Evolutionary conservation across 2,888 invertebrate species (phyloP), one percentile per base, ranked within the genome.

Genomic region (Drosophila barbarae): DNA sequence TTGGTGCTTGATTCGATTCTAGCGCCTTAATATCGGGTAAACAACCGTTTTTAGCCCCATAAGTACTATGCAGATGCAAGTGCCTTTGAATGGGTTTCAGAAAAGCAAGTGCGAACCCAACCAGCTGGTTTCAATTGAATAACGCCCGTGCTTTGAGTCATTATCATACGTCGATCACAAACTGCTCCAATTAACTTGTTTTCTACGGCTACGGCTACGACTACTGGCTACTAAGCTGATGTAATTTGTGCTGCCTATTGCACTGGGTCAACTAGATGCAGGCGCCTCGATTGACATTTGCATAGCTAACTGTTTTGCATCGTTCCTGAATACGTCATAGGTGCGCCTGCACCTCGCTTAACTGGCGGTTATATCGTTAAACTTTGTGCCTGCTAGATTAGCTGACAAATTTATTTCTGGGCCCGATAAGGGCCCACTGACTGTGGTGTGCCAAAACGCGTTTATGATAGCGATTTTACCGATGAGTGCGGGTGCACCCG

Each of bases 191-290:
- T 61, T 69, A 80, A 84, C 81, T 60, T 50, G 79, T 75, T 77
- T 67, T 49, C 35, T 32, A 49, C 41, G 51, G 76, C 51, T 36
- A 23, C 26, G 26, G n/a, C 26, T 26, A 5, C 2, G 23, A n/a
- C 41, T 41, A 41, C 13, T 52, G 30, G 30, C 46, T 18, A 47
- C 53, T 56, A 30, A 52, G 55, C 80, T 80, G 80, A 84, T 84
- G 80, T 71, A 80, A 80, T 81, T 57, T 47, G 52, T 52, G 21
- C 56, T 51, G 41, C 49, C 50, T 76, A 78, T 80, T 80, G 67
- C 80, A 81, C 60, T 84, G 67, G 82, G 82, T 81, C 80, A 78
- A 81, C 60, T 70, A 69, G 65, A 81, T 78, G 68, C 66, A 65
- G 50, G 38, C 28, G 21, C 36, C 30, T 30, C 36, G 36, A 9